Evolutionary conservation across 2,113 vertebrate species (phyloP), one percentile per base, ranked within the genome.

Genomic region (Phocoena phocoena): DNA sequence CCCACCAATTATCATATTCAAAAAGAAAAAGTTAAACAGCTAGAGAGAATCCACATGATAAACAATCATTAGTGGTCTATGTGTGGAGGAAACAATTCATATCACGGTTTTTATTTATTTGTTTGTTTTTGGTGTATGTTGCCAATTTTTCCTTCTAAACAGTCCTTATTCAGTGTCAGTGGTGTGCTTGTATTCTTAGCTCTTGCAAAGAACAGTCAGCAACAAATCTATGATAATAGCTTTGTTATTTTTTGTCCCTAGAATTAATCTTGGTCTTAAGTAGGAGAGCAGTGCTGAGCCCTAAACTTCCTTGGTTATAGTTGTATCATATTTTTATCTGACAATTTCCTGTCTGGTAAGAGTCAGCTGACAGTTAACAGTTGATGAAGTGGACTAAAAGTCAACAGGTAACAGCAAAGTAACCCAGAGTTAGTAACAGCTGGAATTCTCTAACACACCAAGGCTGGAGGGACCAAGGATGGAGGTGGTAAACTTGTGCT

Each of bases 51-150:
- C 44, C 33, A 62, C 31, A 4, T 38, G 86, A 96, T 98, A 98
- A 98, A 98, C 96, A 97, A 86, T 98, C 92, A 98, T 98, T 98
- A 98, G 98, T 95, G 79, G 92, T 88, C 96, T 93, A 50, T 94
- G 71, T 74, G 91, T 79, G 3, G 1, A 91, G 77, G 89, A 83
- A 98, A 93, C 0, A 70, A 6, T 97, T 90, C 95, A 96, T 89
- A 98, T 95, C 70, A 67, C 79, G 95, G 84, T 95, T 97, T n/a
- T 15, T 98, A 94, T 31, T 88, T 38, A 95, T n/a, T 88, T 41
- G 65, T 25, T 25, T 71, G 33, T 53, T 31, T 90, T 41, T 68
- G 18, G 33, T 74, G 33, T 55, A 7, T 92, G 20, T 76, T 92
- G 65, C 74, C 67, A 25, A 44, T 31, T 55, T 95, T 79, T 80